Base-by-base conservation (phyloP, 2,113 vertebrate species). In the Pseudonaja textilis region DNA sequence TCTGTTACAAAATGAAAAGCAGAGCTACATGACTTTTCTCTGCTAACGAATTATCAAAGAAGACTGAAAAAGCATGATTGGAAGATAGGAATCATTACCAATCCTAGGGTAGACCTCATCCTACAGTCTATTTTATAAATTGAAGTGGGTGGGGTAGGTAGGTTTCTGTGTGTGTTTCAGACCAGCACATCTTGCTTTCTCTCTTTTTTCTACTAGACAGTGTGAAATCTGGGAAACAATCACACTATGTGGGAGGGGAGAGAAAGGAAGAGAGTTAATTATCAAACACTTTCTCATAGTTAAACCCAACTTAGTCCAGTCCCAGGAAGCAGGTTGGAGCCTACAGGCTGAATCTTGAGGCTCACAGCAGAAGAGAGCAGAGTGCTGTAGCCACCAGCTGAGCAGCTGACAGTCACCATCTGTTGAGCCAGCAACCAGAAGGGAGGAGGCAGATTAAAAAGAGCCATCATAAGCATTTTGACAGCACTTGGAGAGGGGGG, bases 331-430 rank as follows among this genome's bases (percentile, higher is more conserved):
- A 92, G 29, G 23, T 0, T 92, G 85, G 92, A 11, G 85, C 89
- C 61, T 69, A 3, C 5, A 91, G 88, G 91, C 93, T 20, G 91
- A n/a, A 92, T 89, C 50, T 74, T 92, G 81, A 91, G 93, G 61
- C 47, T 47, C 87, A 55, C 87, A 89, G 87, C 89, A 91, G 87
- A 85, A 91, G 50, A 93, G 96, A 91, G 96, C 93, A 91, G 95
- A 94, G 91, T 93, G 93, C 81, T 87, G 55, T 93, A 85, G 91
- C 56, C 95, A 94, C 96, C 96, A 95, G 92, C 96, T 0, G 94
- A 91, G 96, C 92, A 42, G 90, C 93, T 91, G 96, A 92, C 94
- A 64, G 0, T 0, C 0, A 52, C 96, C 96, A 96, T 96, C 96
- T 96, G 96, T 94, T 87, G 92, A 45, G 85, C 55, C 91, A 64